Base-by-base conservation (phyloP, 2,888 invertebrate species). In the Rhopalosiphum nymphaeae region DNA sequence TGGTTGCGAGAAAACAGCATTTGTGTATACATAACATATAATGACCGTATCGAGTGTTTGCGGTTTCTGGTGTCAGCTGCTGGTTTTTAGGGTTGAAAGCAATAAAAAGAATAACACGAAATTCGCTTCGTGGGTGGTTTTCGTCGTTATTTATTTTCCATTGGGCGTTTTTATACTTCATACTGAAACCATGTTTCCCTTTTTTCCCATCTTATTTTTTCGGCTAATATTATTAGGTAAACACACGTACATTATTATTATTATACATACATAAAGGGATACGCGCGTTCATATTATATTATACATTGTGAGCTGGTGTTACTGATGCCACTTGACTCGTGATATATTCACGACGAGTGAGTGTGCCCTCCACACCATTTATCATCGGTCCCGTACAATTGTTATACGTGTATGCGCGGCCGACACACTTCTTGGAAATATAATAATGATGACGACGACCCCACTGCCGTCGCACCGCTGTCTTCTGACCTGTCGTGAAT, bases 61-160 rank as follows among this genome's bases (percentile, higher is more conserved):
- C 93, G 93, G 93, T 93, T 93, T 89, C 36, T 42, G 86, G 92
- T 88, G 85, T 94, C 93, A 91, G 93, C 93, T 94, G 93, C 89
- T 57, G 93, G 93, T 89, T 89, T 89, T 93, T 84, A 93, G 89
- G 93, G 89, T 89, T 84, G 89, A 85, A 85, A 93, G 57, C 56
- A 53, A 36, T 87, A 86, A 61, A 87, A 87, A 44, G 44, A 57
- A 89, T 53, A 92, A 91, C 85, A 57, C 36, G 89, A 94, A 85
- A 85, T 57, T 86, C 56, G 29, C 93, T 84, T 61, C 93, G 93
- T 94, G 93, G 93, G 93, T 90, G 93, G 93, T 53, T 94, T 49
- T 53, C 16, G 85, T 86, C 57, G 57, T 94, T 94, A 90, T 93
- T 93, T 90, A 85, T 94, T 94, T 90, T 93, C 56, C 57, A 29